Percentiles rank a stretch among this genome's conserved stretches.
phyloP scores from a whole-genome alignment of 2,888 invertebrate genomes.

The Scaptodrosophila latifasciaeformis region DNA sequence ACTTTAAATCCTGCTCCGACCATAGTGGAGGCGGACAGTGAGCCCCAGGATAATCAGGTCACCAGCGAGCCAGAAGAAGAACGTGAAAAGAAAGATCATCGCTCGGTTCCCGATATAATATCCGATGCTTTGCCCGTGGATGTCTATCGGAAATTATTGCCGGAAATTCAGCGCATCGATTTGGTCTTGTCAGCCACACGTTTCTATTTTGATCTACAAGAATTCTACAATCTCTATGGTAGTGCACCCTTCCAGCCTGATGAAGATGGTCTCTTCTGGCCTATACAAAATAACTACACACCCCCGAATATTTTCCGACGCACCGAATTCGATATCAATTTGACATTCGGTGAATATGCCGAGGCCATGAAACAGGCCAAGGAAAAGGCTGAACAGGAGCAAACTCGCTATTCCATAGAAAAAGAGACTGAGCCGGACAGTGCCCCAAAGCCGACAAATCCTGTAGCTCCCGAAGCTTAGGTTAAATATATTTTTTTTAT shows the following conservation, averaged over 20 bases:
- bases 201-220: conserved; percentile 54
- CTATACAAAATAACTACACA: conserved; percentile 60
- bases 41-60: too few relatives aligned
- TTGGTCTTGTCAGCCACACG: conserved; percentile 53
- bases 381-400: conserved; percentile 20
- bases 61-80: not conserved
- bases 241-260: conserved; percentile 42
- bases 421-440: too few relatives aligned
- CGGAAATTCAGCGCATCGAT: conserved; percentile 69
- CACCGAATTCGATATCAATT: conserved; percentile 67
- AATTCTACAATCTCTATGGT: conserved; percentile 46
- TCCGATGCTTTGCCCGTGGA: conserved; percentile 29
- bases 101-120: not conserved
- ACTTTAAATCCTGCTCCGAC: not conserved
- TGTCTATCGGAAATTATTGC: conserved; percentile 46
- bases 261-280: conserved; percentile 65
- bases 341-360: conserved; percentile 63
- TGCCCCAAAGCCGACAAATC: not conserved
- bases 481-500: not conserved
- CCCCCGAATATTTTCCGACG: conserved; percentile 61
- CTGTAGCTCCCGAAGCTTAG: not conserved
- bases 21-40: conserved; percentile 5
- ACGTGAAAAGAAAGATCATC: not conserved
- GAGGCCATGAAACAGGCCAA: conserved; percentile 33
- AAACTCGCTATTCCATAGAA: conserved; percentile 5